Percentiles rank a stretch among this genome's conserved stretches.
phyloP scores from a whole-genome alignment of 1,140 invertebrate genomes.

The Macrotrachela quadricornifera region DNA sequence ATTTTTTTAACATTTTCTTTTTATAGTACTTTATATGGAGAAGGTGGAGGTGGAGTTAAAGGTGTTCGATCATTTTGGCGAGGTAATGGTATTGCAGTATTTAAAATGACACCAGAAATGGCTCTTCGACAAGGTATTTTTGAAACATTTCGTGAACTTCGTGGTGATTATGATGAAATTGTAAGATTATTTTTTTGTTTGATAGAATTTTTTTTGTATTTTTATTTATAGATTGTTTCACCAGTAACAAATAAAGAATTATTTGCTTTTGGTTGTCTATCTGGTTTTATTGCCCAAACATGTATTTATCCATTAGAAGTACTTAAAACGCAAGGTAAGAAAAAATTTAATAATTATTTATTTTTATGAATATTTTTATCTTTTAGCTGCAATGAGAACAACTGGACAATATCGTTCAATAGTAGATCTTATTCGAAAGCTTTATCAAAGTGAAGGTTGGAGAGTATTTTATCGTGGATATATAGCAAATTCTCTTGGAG shows the following conservation, averaged over 20 bases:
- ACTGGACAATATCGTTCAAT: slow-evolving; percentile 29
- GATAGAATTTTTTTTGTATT: no score
- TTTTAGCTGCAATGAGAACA: no score
- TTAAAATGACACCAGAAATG: slow-evolving; percentile 94
- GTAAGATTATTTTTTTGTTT: no score
- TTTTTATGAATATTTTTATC: no score
- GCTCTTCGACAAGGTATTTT: slow-evolving; percentile 93
- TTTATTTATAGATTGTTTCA: no score
- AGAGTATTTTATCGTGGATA: slow-evolving; percentile 56
- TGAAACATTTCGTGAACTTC: slow-evolving; percentile 45
- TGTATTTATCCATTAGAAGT: slow-evolving; percentile 89
- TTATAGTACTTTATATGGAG: no score
- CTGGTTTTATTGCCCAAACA: slow-evolving; percentile 82
- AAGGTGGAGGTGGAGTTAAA: slow-evolving; percentile 31
- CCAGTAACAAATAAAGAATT: slow-evolving; percentile 24
- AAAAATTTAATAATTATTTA: no score
- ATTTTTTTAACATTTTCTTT: no score
- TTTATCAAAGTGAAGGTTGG: slow-evolving; percentile 61
- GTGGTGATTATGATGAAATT: not conserved
- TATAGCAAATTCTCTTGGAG: slow-evolving; percentile 87
- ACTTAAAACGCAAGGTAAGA: slow-evolving; percentile 6
- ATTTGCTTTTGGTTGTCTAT: slow-evolving; percentile 78
- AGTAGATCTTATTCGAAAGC: slow-evolving; percentile 64
- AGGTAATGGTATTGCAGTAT: slow-evolving; percentile 89
- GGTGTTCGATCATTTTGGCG: slow-evolving; percentile 71